Base-by-base conservation (phyloP, 1,140 invertebrate genomes). In the Caenorhabditis latens region DNA sequence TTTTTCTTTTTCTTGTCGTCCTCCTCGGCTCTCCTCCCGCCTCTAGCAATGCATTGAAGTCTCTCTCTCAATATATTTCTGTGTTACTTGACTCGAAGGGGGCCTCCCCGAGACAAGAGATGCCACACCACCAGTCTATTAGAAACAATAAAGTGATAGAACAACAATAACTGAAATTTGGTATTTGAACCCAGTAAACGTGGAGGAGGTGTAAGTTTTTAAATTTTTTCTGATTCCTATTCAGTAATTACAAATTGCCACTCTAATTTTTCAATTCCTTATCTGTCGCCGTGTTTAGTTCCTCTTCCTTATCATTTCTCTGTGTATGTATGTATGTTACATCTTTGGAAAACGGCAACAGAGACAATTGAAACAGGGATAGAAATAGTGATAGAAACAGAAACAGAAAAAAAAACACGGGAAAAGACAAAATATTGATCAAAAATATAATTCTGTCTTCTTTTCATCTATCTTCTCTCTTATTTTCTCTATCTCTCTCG, bases 1-100 rank as follows among this genome's bases (percentile, higher is more conserved):
- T 11, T n/a, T 79, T 21, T 21, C 42, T 79, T 53, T 14, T 24
- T 14, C 71, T 79, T 46, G 71, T n/a, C 42, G 43, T 40, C 24
- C n/a, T 50, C 32, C 32, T 13, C n/a, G 71, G 1, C 32, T 32
- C 32, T 32, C 32, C n/a, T n/a, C n/a, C n/a, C n/a, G n/a, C n/a
- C n/a, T 79, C 71, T 79, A 79, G 50, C 71, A 79, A 79, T 50
- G 71, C 71, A 79, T 48, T 8, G 71, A 79, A 9, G 71, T 79
- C 19, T 79, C 71, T 50, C 65, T 21, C 9, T 24, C 43, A 46
- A 32, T 71, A 46, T 46, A 46, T 6, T 53, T 79, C 11, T 24
- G 19, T 63, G 1, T 32, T 71, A 40, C 8, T 6, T 5, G 65
- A n/a, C 63, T 16, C 16, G 32, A 40, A 4, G 16, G 6, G 43